phyloP scores from a whole-genome alignment of 2,888 invertebrate genomes.

The Acronicta leporina region DNA sequence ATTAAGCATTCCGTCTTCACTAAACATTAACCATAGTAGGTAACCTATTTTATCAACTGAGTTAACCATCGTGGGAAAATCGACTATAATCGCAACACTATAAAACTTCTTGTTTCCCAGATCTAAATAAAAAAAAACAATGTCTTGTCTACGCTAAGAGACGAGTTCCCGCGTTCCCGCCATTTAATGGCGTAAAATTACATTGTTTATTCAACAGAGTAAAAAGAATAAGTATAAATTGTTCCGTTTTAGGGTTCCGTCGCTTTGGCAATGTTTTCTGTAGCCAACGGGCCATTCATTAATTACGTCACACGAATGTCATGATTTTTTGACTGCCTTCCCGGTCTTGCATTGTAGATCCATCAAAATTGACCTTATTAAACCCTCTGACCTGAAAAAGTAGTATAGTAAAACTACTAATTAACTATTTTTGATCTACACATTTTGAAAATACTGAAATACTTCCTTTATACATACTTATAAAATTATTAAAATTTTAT shows the following conservation, averaged over 20 bases:
- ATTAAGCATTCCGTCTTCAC: slow-evolving; percentile 14
- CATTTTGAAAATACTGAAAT: too few species aligned
- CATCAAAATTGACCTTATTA: too few species aligned
- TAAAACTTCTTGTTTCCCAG: slow-evolving; percentile 20
- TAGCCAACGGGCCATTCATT: too few species aligned
- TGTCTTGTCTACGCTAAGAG: slow-evolving; percentile 27
- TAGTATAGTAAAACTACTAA: too few species aligned
- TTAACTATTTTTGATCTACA: too few species aligned
- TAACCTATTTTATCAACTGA: slow-evolving; percentile 39
- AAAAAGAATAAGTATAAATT: slow-evolving; percentile 2
- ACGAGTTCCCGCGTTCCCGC: slow-evolving; percentile 39
- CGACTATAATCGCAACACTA: slow-evolving; percentile 23
- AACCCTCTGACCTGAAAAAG: too few species aligned
- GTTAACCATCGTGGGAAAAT: slow-evolving; percentile 41
- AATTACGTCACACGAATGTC: too few species aligned
- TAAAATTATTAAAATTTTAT: too few species aligned
- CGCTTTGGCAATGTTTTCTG: too few species aligned
- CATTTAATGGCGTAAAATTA: slow-evolving; percentile 21
- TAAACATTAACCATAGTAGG: not conserved
- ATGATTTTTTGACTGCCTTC: too few species aligned
- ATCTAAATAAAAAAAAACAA: slow-evolving; percentile 22
- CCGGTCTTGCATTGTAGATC: too few species aligned
- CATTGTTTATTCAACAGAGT: slow-evolving; percentile 26
- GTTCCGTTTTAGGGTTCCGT: slow-evolving; percentile 3
- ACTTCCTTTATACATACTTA: too few species aligned